Base-by-base conservation (phyloP, 1,140 invertebrate genomes). In the Drosophila guanche region DNA sequence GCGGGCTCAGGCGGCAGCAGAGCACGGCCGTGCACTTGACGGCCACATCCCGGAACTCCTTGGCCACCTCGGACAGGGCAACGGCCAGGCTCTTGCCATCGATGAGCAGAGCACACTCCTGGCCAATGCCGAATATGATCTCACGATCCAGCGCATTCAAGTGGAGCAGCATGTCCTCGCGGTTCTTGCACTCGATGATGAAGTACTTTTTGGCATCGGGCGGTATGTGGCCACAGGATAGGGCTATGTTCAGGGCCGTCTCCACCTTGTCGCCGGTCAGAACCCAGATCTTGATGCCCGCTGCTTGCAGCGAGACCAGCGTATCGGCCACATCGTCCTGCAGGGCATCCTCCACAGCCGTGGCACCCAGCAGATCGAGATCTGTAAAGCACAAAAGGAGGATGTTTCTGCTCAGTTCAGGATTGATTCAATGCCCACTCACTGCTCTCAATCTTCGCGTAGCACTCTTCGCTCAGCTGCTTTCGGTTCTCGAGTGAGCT, bases 321-420 rank as follows among this genome's bases (percentile, higher is more conserved):
- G 96, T 97, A 66, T 96, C 94, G 10, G 93, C 93, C 1, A 97
- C 96, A 7, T 94, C 94, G 37, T 96, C 95, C 80, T 97, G 96
- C 3, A 97, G 92, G 46, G 94, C 94, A 92, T 98, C 97, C 88
- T 97, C 96, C 0, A 98, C 94, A 0, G 94, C 97, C 0, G 96
- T 97, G 0, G 95, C 95, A 1, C 97, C 97, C 5, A 97, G 68
- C 3, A 97, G 83, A 0, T 92, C 94, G 5, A 97, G 92, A 40
- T 80, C 89, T 89, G 8, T 14, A 12, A 20, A 10, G 14, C 12
- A 14, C 0, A 14, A 2, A 5, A 25, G 50, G 16, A n/a, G 12
- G 5, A 20, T 22, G 6, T n/a, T 5, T 1, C 25, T 14, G 4
- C 12, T 10, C 6, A 6, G 53, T 22, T 20, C 3, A 2, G 3